Evolutionary conservation across 2,113 vertebrate genomes (phyloP).

Genomic region (Amphiprion ocellaris): DNA sequence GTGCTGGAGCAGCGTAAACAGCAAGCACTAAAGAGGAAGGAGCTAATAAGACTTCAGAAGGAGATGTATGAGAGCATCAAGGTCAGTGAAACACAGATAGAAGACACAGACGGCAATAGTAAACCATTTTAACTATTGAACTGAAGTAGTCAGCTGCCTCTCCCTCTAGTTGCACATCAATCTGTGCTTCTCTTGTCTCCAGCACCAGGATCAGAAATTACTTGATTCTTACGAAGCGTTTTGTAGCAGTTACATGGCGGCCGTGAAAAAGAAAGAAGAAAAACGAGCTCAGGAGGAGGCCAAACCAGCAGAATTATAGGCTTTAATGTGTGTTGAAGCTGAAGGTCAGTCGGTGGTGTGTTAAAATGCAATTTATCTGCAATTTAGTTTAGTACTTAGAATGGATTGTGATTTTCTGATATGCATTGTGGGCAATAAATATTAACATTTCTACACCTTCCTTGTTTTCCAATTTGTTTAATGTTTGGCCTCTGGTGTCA

Average conservation of each 20-base stretch:
- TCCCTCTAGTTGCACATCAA: constrained; percentile 1
- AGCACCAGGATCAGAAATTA: constrained; percentile 74
- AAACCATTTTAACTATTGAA: constrained; percentile 2
- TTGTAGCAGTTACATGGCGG: constrained; percentile 78
- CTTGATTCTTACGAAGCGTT: constrained; percentile 80
- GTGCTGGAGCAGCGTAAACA: constrained; percentile 81
- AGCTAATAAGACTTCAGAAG: constrained; percentile 81
- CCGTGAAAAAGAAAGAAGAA: constrained; percentile 74
- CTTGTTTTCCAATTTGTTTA: too few species aligned
- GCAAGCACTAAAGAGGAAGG: constrained; percentile 73
- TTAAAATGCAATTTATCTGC: too few species aligned
- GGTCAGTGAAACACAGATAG: constrained; percentile 74
- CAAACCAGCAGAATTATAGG: background rate
- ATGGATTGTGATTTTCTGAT: background rate
- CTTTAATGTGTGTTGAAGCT: too few species aligned
- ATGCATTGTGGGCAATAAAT: too few species aligned
- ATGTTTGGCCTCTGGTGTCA: too few species aligned
- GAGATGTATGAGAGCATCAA: constrained; percentile 85
- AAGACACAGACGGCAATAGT: background rate
- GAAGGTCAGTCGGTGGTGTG: too few species aligned
- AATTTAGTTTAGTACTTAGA: constrained; percentile 9
- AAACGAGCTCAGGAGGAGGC: constrained; percentile 73
- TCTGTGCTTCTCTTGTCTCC: constrained; percentile 22
- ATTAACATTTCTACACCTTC: too few species aligned
- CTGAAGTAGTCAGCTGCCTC: background rate